Evolutionary conservation across 2,113 vertebrate species (phyloP).

Genomic region (Herpetotheres cachinnans): DNA sequence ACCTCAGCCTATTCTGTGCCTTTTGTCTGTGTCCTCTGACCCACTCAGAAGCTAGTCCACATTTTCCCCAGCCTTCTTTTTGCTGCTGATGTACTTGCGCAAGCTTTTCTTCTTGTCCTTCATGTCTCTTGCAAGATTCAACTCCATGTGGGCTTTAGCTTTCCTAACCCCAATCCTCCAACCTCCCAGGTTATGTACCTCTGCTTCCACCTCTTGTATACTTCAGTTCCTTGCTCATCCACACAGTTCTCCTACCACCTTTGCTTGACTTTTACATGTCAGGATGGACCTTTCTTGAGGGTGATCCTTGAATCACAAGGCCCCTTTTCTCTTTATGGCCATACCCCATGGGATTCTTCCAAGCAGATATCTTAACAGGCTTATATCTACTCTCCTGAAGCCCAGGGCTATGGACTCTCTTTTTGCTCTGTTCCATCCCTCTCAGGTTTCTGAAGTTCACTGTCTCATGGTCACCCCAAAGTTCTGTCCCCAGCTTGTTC

Average conservation of each 20-base stretch:
- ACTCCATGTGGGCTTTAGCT: background rate
- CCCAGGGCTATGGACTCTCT: rapidly evolving
- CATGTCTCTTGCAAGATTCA: background rate
- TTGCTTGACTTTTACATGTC: background rate
- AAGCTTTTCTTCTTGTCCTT: background rate
- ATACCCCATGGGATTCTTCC: background rate
- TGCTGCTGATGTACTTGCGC: background rate
- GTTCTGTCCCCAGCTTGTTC: background rate
- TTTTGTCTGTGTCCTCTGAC: background rate
- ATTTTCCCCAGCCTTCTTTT: background rate
- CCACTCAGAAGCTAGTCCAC: background rate
- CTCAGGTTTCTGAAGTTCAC: background rate
- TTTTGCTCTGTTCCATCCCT: background rate
- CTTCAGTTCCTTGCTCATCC: background rate
- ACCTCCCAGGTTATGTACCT: rapidly evolving
- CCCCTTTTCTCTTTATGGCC: background rate
- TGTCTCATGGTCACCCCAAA: background rate
- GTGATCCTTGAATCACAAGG: background rate
- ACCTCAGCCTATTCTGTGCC: background rate
- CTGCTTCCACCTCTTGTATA: background rate
- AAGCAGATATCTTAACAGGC: background rate
- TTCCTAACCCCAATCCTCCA: background rate
- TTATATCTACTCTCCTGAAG: background rate
- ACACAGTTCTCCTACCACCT: background rate
- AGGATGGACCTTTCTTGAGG: background rate